Conservation (phyloP, 2,113 vertebrate genomes). For the Stercorarius parasiticus region DNA sequence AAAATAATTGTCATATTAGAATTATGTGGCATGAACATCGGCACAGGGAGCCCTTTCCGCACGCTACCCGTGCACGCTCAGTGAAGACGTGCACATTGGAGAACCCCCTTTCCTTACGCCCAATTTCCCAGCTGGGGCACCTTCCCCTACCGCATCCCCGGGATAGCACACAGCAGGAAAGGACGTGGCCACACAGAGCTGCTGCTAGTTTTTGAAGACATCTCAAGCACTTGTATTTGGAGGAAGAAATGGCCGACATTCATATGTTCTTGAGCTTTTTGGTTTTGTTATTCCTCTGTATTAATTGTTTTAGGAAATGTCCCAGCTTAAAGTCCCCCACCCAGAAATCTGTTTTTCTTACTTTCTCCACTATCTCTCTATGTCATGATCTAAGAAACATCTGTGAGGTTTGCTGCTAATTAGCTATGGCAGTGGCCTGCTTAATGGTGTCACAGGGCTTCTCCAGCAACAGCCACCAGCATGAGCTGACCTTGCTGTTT, state of each 20-base stretch:
- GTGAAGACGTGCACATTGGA: not conserved
- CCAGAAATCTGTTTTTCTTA: not conserved
- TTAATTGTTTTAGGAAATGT: not conserved
- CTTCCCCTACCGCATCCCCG: accelerated
- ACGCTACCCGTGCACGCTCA: accelerated
- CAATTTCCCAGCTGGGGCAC: not conserved
- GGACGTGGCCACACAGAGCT: not conserved
- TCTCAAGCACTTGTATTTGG: not conserved
- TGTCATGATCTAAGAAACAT: not conserved
- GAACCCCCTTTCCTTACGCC: not conserved
- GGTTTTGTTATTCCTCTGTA: not conserved
- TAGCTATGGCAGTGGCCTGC: constrained; percentile 25
- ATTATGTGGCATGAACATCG: not conserved
- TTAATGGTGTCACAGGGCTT: constrained; percentile 19
- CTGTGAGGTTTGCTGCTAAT: constrained; percentile 15
- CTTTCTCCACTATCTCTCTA: not conserved
- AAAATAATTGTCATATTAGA: not conserved
- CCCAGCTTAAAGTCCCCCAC: not conserved
- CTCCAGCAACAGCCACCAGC: constrained; percentile 8
- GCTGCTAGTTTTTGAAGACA: not conserved
- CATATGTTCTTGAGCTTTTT: not conserved
- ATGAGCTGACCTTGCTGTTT: not conserved
- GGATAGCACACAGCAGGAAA: not conserved
- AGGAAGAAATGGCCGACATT: not conserved
- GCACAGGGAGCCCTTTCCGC: not conserved